Evolutionary conservation across 2,797 vertebrate species (phyloP), one percentile per base, ranked within the genome.

Genomic region (Lerista edwardsae): DNA sequence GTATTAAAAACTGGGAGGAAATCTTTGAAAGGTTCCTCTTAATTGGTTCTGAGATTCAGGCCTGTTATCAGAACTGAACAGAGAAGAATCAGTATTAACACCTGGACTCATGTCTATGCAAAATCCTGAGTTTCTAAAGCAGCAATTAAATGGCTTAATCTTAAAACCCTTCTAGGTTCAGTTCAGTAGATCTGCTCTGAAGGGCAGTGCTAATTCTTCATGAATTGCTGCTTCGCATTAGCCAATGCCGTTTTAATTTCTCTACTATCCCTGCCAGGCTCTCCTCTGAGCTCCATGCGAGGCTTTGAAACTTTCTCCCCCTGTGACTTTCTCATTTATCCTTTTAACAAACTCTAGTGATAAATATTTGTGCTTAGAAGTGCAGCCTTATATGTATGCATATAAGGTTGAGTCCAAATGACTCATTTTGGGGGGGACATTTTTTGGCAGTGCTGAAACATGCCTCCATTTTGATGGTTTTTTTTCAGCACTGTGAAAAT

Each of bases 131-230:
- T 89, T 94, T 79, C 79, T 88, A 85, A 94, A 93, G 71, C 51
- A 95, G 86, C 83, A 92, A 90, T 94, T 95, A 94, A 92, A 91
- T 86, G 77, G 36, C 77, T 95, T 94, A 92, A 84, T 91, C 75
- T 85, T 91, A 90, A 90, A 93, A 84, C 82, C 81, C 85, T 92
- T 76, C 39, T 79, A 86, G 88, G 81, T 78, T 91, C 86, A 93
- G 88, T 95, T 93, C 83, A 85, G 86, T 86, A 90, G 36, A 59
- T 92, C 72, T 92, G 88, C 91, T 86, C 84, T 92, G 87, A 95
- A 94, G 88, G 85, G 67, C 81, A 83, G 3, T 88, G 44, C 79
- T 95, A 92, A 93, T 95, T 95, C 92, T 69, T 90, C 72, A 29
- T 79, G 72, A 94, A 90, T 62, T 88, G 90, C 85, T 82, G 75